Evolutionary conservation across 2,113 vertebrate species (phyloP).

Genomic region (Trematomus loennbergii): DNA sequence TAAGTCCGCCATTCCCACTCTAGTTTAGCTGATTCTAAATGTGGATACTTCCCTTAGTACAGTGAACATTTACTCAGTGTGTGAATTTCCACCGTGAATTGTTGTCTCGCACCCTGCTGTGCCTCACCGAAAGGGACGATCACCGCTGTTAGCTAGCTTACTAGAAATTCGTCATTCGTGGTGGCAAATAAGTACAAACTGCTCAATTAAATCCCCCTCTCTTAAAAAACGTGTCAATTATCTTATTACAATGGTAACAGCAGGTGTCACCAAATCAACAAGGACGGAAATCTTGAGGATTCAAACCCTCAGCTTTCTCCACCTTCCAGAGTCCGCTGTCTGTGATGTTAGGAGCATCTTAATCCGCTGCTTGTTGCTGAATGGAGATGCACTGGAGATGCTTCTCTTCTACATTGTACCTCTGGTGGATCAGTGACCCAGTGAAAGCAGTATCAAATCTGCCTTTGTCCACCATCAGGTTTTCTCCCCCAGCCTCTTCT

Average conservation of each 20-base stretch:
- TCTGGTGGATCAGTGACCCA: neutral
- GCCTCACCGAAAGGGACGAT: too few relatives aligned
- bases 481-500: conserved; percentile 1
- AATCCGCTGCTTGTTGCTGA: neutral
- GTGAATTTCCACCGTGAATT: too few relatives aligned
- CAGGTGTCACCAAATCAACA: neutral
- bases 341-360: neutral
- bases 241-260: neutral
- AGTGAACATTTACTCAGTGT: too few relatives aligned
- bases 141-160: too few relatives aligned
- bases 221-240: too few relatives aligned
- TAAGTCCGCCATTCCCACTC: too few relatives aligned
- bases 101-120: too few relatives aligned
- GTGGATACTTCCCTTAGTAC: too few relatives aligned
- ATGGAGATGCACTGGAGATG: neutral
- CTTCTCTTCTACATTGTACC: neutral
- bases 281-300: neutral
- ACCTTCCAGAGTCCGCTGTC: neutral
- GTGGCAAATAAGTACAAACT: too few relatives aligned
- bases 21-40: too few relatives aligned
- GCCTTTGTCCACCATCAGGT: neutral
- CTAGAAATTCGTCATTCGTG: too few relatives aligned
- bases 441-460: neutral
- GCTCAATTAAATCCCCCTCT: too few relatives aligned
- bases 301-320: neutral